phyloP scores from a whole-genome alignment of 2,113 vertebrate species.

The Peromyscus californicus region DNA sequence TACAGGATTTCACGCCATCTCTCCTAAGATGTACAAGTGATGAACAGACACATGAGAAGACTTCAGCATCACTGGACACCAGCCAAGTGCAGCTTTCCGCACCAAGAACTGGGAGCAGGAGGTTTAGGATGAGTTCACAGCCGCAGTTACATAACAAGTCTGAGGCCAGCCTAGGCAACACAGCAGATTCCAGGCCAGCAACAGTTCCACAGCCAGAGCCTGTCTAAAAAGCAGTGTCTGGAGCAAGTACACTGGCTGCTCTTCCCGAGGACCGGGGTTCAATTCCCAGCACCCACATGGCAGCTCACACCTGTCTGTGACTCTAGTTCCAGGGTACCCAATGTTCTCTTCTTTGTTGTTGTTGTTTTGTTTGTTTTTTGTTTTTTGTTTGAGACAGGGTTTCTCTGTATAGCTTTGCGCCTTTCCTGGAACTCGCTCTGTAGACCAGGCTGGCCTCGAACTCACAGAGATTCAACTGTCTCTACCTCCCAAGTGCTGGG shows the following conservation, averaged over 20 bases:
- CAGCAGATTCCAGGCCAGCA: neutral
- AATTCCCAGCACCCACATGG: too few species aligned
- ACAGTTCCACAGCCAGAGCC: neutral
- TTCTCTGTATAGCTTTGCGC: too few species aligned
- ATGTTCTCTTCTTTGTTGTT: neutral
- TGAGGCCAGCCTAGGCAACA: neutral
- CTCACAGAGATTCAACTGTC: too few species aligned
- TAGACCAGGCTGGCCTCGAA: too few species aligned
- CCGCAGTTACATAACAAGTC: neutral
- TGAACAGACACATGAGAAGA: neutral
- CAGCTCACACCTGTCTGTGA: too few species aligned
- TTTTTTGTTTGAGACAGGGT: too few species aligned
- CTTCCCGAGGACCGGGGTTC: neutral
- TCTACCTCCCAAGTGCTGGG: too few species aligned
- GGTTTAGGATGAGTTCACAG: neutral
- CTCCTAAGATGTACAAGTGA: neutral
- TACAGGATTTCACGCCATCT: neutral
- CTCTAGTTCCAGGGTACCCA: neutral
- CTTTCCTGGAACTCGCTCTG: too few species aligned
- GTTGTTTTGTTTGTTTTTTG: too few species aligned
- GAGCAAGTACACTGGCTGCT: neutral
- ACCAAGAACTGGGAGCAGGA: neutral
- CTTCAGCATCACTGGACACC: too few species aligned
- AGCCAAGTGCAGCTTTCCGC: neutral
- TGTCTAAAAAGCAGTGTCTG: neutral